Evolutionary conservation across 1,140 invertebrate species (phyloP).

Genomic region (Zaprionus davidi): DNA sequence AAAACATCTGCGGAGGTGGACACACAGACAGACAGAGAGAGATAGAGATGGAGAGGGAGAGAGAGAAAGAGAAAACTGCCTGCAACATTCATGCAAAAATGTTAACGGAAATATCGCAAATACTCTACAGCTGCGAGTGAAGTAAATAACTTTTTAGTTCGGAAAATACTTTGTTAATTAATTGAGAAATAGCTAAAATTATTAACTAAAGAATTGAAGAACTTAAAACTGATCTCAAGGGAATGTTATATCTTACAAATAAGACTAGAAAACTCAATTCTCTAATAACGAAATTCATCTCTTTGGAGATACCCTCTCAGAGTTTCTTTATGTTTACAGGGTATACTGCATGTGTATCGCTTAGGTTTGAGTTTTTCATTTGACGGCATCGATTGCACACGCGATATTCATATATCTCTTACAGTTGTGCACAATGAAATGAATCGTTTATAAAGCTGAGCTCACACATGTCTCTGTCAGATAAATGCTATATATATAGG

Average conservation of each 20-base stretch:
- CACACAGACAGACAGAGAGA: neutral
- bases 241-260: too few relatives aligned
- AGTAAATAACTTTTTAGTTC: too few relatives aligned
- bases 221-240: too few relatives aligned
- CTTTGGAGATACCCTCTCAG: neutral
- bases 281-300: too few relatives aligned
- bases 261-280: too few relatives aligned
- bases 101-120: neutral
- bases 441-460: slow-evolving; percentile 45
- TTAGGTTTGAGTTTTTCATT: slow-evolving; percentile 24
- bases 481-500: slow-evolving; percentile 23
- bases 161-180: neutral
- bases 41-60: neutral
- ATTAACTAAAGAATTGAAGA: too few relatives aligned
- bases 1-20: slow-evolving; percentile 59
- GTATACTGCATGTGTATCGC: slow-evolving; percentile 25
- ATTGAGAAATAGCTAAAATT: neutral
- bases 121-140: slow-evolving; percentile 1
- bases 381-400: slow-evolving; percentile 38
- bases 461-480: slow-evolving; percentile 43
- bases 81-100: slow-evolving; percentile 5
- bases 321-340: slow-evolving; percentile 6
- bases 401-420: slow-evolving; percentile 35
- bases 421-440: slow-evolving; percentile 41
- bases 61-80: slow-evolving; percentile 6